Conservation (phyloP, 1,140 invertebrate species). For the Carposina sasakii region DNA sequence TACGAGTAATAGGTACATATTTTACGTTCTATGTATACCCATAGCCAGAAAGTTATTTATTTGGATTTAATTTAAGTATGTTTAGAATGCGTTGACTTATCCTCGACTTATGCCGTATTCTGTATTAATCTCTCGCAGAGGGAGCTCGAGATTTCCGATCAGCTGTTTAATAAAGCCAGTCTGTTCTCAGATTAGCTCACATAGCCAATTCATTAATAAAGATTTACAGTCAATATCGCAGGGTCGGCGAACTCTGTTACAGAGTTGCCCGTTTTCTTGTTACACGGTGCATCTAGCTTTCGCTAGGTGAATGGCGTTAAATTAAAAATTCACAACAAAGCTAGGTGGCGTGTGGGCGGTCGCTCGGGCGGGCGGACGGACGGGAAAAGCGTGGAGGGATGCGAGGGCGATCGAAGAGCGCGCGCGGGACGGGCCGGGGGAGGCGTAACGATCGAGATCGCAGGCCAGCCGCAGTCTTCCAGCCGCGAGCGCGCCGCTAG, state of each 20-base stretch:
- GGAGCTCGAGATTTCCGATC: too few relatives aligned
- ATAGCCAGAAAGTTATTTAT: too few relatives aligned
- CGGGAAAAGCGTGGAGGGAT: slow-evolving; percentile 52
- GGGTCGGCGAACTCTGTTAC: slow-evolving; percentile 44
- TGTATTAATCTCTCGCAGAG: too few relatives aligned
- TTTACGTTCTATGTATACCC: too few relatives aligned
- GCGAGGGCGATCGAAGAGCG: slow-evolving; percentile 67
- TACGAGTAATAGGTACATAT: too few relatives aligned
- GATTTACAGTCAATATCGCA: not conserved
- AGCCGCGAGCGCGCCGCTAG: slow-evolving; percentile 67
- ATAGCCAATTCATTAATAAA: too few relatives aligned
- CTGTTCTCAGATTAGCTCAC: too few relatives aligned
- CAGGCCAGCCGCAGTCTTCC: slow-evolving; percentile 70
- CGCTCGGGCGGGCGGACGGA: slow-evolving; percentile 50
- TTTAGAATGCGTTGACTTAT: too few relatives aligned
- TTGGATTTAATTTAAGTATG: too few relatives aligned
- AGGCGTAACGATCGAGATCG: slow-evolving; percentile 66
- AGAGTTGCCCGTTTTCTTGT: slow-evolving; percentile 43
- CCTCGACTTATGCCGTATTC: too few relatives aligned
- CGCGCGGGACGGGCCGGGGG: slow-evolving; percentile 48
- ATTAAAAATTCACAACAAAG: slow-evolving; percentile 72
- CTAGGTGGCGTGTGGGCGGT: slow-evolving; percentile 52
- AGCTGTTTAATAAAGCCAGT: too few relatives aligned
- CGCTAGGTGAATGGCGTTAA: slow-evolving; percentile 63
- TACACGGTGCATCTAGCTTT: slow-evolving; percentile 39